Evolutionary conservation across 2,113 vertebrate species (phyloP).

Genomic region (crab-eating macaque (Macaca fascicularis)): T2T-MFA8v1.1 NC_088377.1:178673001-178673500

Average conservation of each 20-base stretch:
- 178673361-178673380: not conserved
- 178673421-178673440: not conserved
- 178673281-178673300: not conserved
- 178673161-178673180: not conserved
- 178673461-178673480: not conserved
- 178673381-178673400: not conserved
- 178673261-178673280: not conserved
- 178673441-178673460: not conserved
- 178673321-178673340: not conserved
- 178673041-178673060: not conserved
- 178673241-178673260: slow-evolving; percentile 2
- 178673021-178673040: not conserved
- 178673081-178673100: too few relatives aligned
- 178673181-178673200: not conserved
- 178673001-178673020: not conserved
- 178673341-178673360: not conserved
- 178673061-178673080: not conserved
- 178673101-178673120: not conserved
- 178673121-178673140: not conserved
- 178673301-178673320: slow-evolving; percentile 14
- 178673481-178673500: not conserved
- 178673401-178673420: not conserved
- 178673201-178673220: not conserved
- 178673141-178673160: not conserved
- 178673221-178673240: not conserved